Percentiles rank a stretch among this genome's conserved stretches.
Evolutionary conservation across 2,888 invertebrate species (phyloP).

Genomic region (Melipona beecheii): DNA sequence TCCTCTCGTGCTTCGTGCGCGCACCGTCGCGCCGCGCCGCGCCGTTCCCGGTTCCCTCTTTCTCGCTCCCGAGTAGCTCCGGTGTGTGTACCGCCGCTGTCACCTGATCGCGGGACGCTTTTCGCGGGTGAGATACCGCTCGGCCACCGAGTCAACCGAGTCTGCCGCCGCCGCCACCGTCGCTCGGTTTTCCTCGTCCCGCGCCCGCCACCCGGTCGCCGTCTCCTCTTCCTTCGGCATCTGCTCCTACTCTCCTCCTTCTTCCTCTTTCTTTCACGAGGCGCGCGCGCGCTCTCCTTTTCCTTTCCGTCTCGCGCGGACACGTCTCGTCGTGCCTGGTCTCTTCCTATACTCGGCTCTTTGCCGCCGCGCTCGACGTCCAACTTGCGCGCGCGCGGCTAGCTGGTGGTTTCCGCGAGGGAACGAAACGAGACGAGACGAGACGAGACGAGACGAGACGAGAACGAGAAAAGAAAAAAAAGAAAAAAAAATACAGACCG

Average conservation of each 20-base stretch:
- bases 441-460: neutral
- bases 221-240: constrained; percentile 47
- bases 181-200: constrained; percentile 60
- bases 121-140: constrained; percentile 82
- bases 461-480: neutral
- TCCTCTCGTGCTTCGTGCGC: constrained; percentile 56
- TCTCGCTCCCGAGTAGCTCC: constrained; percentile 69
- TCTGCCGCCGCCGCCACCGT: constrained; percentile 64
- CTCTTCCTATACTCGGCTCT: constrained; percentile 70
- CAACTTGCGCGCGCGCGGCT: constrained; percentile 59
- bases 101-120: constrained; percentile 82
- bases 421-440: neutral
- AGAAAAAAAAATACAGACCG: constrained; percentile 16
- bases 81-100: constrained; percentile 76
- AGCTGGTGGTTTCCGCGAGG: constrained; percentile 62
- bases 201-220: constrained; percentile 9
- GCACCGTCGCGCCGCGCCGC: constrained; percentile 26
- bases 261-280: constrained; percentile 32
- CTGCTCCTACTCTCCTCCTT: constrained; percentile 49
- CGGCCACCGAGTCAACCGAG: constrained; percentile 79
- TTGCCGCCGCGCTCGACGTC: constrained; percentile 68
- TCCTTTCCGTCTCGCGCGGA: constrained; percentile 61
- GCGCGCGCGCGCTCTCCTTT: constrained; percentile 49
- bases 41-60: constrained; percentile 53
- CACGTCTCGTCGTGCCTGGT: constrained; percentile 47